Evolutionary conservation across 2,113 vertebrate genomes (phyloP), one percentile per base, ranked within the genome.

Genomic region (Apteryx mantelli): DNA sequence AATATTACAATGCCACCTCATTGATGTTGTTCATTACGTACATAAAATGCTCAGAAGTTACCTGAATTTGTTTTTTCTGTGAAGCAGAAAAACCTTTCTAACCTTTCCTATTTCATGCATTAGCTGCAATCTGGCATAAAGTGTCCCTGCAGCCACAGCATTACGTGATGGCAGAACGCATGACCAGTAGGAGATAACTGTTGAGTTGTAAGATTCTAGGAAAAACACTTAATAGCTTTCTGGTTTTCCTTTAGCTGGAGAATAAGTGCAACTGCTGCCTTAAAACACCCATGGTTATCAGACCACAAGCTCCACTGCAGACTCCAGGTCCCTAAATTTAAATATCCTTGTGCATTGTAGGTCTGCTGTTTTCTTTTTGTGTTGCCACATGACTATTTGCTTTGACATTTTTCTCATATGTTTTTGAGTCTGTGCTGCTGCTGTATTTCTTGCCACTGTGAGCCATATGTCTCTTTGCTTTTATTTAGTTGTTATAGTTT

Each of bases 271-370:
- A 98, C 99, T 17, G 99, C 99, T 98, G 98, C 99, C 44, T 98
- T 99, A 93, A 98, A 98, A 91, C 99, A 99, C 91, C 98, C 99
- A 34, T 99, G 99, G 99, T 97, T 99, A 83, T 99, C 99, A 71
- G 99, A 99, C 94, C 98, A 94, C 89, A 98, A 91, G 83, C 98
- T 99, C 91, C 99, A 99, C 97, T 97, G 95, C 86, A 98, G 97
- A 79, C 98, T 99, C 22, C 97, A 99, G 98, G 99, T 99, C 65
- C 89, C 75, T 86, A 24, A 11, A 26, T 70, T 77, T 95, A 83
- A 73, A 88, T 84, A 71, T 44, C 21, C 32, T 61, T 90, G 50
- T 55, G 87, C 64, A 73, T 53, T 79, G 42, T 36, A 53, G 73
- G 79, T 78, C 38, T 68, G 26, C 82, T 82, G 17, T 38, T 89